A percentile compares a stretch with the other conserved stretches of the same genome.
These are phyloP conservation scores for Tragelaphus scriptus DNA, from an alignment of 2,113 vertebrate species.

Conservation along the genomic window DNA sequence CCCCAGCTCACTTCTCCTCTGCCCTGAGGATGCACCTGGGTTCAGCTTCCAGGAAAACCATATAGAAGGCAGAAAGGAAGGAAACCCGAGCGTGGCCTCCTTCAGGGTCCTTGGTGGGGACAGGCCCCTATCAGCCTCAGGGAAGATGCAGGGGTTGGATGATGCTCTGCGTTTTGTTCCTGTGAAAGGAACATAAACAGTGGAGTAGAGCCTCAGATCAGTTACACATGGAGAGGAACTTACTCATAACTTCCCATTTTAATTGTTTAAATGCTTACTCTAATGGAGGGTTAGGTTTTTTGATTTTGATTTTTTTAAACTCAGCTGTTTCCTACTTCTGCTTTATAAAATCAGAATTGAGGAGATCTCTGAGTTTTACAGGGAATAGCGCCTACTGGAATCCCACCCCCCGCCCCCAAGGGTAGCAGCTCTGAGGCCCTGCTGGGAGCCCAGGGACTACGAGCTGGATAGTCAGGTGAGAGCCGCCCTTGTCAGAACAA, in stretches of 20 bases:
- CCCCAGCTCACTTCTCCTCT: accelerated
- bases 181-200: neutral
- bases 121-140: neutral
- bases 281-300: neutral
- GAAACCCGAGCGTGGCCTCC: neutral
- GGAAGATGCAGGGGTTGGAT: neutral
- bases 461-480: neutral
- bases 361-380: neutral
- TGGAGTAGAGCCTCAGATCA: neutral
- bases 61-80: neutral
- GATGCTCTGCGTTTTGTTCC: neutral
- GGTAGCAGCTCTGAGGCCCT: neutral
- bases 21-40: neutral
- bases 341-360: neutral
- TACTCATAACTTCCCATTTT: neutral
- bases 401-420: accelerated
- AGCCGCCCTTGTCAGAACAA: neutral
- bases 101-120: no score
- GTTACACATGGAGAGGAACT: neutral
- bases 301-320: neutral
- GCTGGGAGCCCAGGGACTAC: neutral
- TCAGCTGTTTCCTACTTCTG: neutral
- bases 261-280: neutral
- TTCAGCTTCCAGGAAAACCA: neutral
- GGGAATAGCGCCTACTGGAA: neutral